Evolutionary conservation across 2,113 vertebrate genomes (phyloP), one percentile per base, ranked within the genome.

Genomic region (Baryphthengus martii): DNA sequence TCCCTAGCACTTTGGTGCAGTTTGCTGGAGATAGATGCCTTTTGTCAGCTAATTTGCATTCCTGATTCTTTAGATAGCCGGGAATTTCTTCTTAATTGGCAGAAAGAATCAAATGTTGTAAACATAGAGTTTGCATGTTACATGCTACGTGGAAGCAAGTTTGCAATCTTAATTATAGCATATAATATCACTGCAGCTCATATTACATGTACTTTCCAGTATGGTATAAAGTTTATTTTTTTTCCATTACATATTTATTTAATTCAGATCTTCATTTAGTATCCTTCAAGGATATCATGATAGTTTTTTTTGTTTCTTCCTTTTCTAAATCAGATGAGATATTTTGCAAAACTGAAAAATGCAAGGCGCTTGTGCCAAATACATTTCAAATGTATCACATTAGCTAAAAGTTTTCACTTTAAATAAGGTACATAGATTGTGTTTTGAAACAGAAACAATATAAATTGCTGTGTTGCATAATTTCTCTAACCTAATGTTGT

Each of bases 261-360:
- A 96, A 80, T 81, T 88, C 42, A 80, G 78, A 87, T 91, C 82
- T 93, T 92, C 61, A 59, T 90, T 89, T 97, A 78, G 68, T 55
- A 56, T 88, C 85, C 80, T 90, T 94, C 37, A 90, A 85, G 86
- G 76, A 92, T 73, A 72, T 71, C 0, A 19, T 53, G n/a, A n/a
- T n/a, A n/a, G 0, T 39, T 26, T 26, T 25, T 21, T 61, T 63
- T 39, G 25, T 31, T 65, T 56, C 29, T 88, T 70, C 49, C 8
- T 91, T 81, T 78, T 73, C 23, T 71, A 88, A 83, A 90, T 70
- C 45, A 56, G 40, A 73, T 71, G 50, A 90, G 68, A n/a, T 66
- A 58, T 53, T 94, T 83, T 88, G 21, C 40, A 88, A 93, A 95
- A 89, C 15, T 75, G 52, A 62, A 89, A 88, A 93, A 82, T 68